Percentiles rank a stretch among this genome's conserved stretches.
phyloP scores from a whole-genome alignment of 2,888 invertebrate genomes.

The Andrena trimmerana region DNA sequence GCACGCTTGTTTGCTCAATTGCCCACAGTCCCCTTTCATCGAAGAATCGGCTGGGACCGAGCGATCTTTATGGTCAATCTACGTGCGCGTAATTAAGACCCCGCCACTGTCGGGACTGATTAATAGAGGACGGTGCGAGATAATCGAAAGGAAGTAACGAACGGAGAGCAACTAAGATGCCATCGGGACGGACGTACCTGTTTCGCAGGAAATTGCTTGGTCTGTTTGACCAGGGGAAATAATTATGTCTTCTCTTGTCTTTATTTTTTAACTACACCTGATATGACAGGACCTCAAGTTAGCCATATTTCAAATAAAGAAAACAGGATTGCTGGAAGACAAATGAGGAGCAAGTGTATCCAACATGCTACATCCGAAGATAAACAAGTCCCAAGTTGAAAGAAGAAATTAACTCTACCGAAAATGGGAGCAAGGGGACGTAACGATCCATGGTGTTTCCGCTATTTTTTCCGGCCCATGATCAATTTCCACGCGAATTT shows the following conservation, averaged over 20 bases:
- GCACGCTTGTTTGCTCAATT: constrained; percentile 46
- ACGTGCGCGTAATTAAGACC: constrained; percentile 83
- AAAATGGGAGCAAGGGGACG: background rate
- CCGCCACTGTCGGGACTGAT: constrained; percentile 83
- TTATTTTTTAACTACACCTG: constrained; percentile 14
- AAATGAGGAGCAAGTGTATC: background rate
- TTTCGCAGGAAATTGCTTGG: constrained; percentile 69
- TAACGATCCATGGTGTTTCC: background rate
- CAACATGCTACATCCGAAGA: background rate
- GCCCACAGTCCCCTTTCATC: constrained; percentile 70
- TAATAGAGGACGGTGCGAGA: constrained; percentile 84
- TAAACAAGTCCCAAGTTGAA: too few relatives aligned
- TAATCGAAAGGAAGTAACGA: constrained; percentile 84
- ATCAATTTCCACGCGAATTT: constrained; percentile 38
- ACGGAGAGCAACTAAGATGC: constrained; percentile 80
- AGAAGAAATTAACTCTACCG: too few relatives aligned
- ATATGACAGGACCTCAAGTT: background rate
- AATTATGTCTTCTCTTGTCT: constrained; percentile 46
- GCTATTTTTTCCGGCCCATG: background rate
- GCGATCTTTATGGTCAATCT: constrained; percentile 84
- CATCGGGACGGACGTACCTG: constrained; percentile 64
- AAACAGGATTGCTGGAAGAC: background rate
- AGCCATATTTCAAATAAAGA: background rate
- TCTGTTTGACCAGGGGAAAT: constrained; percentile 67
- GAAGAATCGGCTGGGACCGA: constrained; percentile 78